A percentile compares a stretch with the other conserved stretches of the same genome.
Conservation (phyloP, 2,888 invertebrate species). For the Euplagia quadripunctaria region DNA sequence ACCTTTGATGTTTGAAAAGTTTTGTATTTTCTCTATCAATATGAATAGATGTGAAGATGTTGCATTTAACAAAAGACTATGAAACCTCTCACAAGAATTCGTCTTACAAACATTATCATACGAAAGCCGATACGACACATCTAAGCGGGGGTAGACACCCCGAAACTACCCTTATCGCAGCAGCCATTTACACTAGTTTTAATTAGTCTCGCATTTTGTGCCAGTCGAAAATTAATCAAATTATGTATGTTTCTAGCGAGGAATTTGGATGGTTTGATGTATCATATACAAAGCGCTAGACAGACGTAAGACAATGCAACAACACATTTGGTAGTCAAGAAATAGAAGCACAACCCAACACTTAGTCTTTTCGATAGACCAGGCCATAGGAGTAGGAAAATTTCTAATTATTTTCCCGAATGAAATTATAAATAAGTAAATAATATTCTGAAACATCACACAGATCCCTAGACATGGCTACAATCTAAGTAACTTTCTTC, state of each 20-base stretch:
- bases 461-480: too few relatives aligned
- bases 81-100: constrained; percentile 37
- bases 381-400: too few relatives aligned
- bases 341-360: too few relatives aligned
- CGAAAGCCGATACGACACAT: constrained; percentile 62
- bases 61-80: background rate
- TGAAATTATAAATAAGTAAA: too few relatives aligned
- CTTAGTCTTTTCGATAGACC: too few relatives aligned
- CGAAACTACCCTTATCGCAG: constrained; percentile 80
- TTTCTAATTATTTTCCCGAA: too few relatives aligned
- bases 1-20: too few relatives aligned
- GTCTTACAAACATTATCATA: constrained; percentile 37
- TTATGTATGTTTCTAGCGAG: constrained; percentile 74
- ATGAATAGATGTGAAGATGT: background rate
- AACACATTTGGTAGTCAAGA: background rate
- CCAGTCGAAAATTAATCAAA: constrained; percentile 86
- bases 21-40: background rate
- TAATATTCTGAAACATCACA: too few relatives aligned
- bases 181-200: constrained; percentile 86
- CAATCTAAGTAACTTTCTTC: too few relatives aligned
- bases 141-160: constrained; percentile 63
- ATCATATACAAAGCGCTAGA: background rate
- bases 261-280: constrained; percentile 61
- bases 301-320: background rate
- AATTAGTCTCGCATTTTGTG: constrained; percentile 84